These are phyloP conservation scores for Nineta flava DNA, from an alignment of 2,888 invertebrate genomes.

Conservation along the genomic window DNA sequence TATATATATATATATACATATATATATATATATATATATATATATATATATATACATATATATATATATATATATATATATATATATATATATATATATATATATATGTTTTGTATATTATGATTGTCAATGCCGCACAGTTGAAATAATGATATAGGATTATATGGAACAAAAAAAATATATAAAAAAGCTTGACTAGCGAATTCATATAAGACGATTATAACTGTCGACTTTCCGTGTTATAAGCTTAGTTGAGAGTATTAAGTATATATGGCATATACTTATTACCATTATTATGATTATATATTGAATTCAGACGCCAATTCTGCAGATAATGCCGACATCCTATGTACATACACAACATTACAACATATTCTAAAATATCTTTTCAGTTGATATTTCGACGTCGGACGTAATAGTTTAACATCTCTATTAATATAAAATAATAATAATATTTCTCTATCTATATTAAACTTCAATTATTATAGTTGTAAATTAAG, in stretches of 20 bases:
- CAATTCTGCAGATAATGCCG: neutral
- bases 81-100: neutral
- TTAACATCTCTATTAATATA: too few species aligned
- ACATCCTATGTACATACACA: neutral
- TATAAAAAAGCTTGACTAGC: slow-evolving; percentile 24
- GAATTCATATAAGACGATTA: slow-evolving; percentile 31
- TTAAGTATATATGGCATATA: slow-evolving; percentile 16
- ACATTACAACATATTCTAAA: neutral
- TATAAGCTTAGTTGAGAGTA: slow-evolving; percentile 23
- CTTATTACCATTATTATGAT: slow-evolving; percentile 28
- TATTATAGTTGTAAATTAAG: too few species aligned
- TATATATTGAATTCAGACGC: slow-evolving; percentile 26
- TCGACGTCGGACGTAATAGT: too few species aligned
- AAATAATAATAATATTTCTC: too few species aligned
- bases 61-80: neutral
- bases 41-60: neutral
- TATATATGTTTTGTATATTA: neutral
- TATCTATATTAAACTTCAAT: too few species aligned
- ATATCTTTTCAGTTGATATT: neutral
- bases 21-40: neutral
- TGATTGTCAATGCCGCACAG: slow-evolving; percentile 4
- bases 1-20: neutral
- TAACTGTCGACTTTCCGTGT: slow-evolving; percentile 6
- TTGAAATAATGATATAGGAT: slow-evolving; percentile 6
- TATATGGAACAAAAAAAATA: too few species aligned